Percentiles rank a stretch among this genome's conserved stretches.
Evolutionary conservation across 2,113 vertebrate genomes (phyloP).

Genomic region (Theristicus caerulescens): DNA sequence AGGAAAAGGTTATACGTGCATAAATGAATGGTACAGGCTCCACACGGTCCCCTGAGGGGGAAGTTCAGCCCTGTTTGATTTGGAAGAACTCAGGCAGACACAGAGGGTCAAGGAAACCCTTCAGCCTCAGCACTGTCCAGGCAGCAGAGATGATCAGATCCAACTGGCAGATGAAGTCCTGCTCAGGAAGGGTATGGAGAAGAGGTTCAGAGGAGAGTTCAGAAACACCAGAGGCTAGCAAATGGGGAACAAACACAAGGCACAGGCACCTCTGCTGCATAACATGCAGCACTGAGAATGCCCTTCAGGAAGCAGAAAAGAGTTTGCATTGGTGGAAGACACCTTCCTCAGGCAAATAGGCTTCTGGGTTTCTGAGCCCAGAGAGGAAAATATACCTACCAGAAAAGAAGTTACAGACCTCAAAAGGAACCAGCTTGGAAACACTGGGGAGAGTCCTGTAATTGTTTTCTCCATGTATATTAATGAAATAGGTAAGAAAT

Average conservation of each 20-base stretch:
- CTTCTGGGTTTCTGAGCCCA: not conserved
- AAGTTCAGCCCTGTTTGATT: not conserved
- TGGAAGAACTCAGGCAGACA: not conserved
- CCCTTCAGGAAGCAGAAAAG: not conserved
- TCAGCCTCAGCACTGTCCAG: not conserved
- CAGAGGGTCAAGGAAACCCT: not conserved
- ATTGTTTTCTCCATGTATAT: not conserved
- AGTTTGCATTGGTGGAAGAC: not conserved
- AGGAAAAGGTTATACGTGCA: not conserved
- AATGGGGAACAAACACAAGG: not conserved
- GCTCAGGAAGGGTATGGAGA: not conserved
- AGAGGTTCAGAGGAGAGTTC: not conserved
- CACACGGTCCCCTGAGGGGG: not conserved
- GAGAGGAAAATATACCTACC: not conserved
- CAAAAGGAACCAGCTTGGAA: not conserved
- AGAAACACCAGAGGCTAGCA: not conserved
- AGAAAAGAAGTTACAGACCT: not conserved
- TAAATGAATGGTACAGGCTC: not conserved
- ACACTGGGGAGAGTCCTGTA: not conserved
- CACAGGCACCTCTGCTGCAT: accelerated
- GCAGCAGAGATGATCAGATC: not conserved
- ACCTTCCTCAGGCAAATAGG: not conserved
- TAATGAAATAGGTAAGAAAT: not conserved
- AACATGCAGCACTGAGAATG: not conserved
- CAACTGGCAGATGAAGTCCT: not conserved